phyloP scores from a whole-genome alignment of 2,113 vertebrate species.

The Telmatochromis bifrenatus region DNA sequence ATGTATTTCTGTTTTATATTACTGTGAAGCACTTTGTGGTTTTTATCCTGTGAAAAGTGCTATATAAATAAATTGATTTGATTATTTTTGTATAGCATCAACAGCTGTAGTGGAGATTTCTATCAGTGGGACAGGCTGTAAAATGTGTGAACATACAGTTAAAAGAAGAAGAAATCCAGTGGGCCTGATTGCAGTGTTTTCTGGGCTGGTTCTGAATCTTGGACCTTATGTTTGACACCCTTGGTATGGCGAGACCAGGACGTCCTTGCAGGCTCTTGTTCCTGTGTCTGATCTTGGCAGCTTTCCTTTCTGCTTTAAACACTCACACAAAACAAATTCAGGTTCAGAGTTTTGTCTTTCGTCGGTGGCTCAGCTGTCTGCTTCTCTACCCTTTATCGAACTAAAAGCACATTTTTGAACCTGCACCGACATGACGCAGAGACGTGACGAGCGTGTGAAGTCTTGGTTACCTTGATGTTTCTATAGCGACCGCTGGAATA shows the following conservation, averaged over 20 bases:
- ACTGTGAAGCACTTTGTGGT: too few relatives aligned
- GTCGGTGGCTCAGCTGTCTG: neutral
- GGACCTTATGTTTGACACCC: neutral
- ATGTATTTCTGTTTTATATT: too few relatives aligned
- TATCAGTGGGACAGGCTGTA: neutral
- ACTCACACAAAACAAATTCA: accelerated
- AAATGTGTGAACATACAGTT: neutral
- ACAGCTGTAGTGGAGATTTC: neutral
- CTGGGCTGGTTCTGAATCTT: neutral
- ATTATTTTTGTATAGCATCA: neutral
- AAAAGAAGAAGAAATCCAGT: neutral
- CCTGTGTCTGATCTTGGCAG: neutral
- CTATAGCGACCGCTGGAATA: constrained; percentile 67
- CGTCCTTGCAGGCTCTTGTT: neutral
- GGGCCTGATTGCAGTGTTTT: neutral
- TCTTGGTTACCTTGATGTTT: constrained; percentile 55
- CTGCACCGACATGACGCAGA: neutral
- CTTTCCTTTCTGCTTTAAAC: neutral
- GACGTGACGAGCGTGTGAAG: neutral
- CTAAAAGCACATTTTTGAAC: neutral
- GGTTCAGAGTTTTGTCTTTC: neutral
- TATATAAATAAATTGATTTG: too few relatives aligned
- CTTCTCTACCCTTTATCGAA: neutral
- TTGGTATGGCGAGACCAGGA: neutral
- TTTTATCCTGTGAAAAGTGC: too few relatives aligned